phyloP scores from a whole-genome alignment of 2,113 vertebrate genomes.

The Opisthocomus hoazin region DNA sequence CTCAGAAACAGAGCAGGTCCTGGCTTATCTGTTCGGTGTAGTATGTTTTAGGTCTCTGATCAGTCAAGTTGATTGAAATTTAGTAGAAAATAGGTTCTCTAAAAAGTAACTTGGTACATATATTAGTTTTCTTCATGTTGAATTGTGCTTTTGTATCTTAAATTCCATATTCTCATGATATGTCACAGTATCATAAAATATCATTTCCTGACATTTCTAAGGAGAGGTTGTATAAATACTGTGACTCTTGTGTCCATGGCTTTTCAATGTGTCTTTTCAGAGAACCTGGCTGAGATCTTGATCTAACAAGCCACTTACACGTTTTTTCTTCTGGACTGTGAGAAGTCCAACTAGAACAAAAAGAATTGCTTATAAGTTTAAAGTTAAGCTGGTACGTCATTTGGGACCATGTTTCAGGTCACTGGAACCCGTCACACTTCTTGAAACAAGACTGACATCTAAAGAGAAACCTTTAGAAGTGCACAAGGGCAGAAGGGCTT shows the following conservation, averaged over 20 bases:
- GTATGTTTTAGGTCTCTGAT: neutral
- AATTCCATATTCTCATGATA: neutral
- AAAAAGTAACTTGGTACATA: neutral
- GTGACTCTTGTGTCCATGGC: neutral
- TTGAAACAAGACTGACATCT: neutral
- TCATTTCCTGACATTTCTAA: neutral
- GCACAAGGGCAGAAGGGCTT: neutral
- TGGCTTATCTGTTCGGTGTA: neutral
- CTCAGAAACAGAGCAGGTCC: neutral
- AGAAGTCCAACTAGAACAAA: neutral
- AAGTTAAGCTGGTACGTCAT: constrained; percentile 1
- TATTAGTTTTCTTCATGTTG: neutral
- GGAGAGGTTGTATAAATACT: neutral
- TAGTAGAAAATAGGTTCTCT: neutral
- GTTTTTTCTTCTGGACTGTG: neutral
- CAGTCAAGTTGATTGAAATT: neutral
- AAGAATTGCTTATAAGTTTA: neutral
- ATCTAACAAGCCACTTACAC: neutral
- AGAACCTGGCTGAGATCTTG: neutral
- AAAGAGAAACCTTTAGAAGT: neutral
- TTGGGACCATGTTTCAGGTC: neutral
- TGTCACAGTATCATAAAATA: neutral
- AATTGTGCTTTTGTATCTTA: neutral
- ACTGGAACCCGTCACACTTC: neutral
- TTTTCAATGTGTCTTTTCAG: constrained; percentile 11